phyloP scores from a whole-genome alignment of 2,797 vertebrate genomes.

The Pseudocheirus occidentalis region DNA sequence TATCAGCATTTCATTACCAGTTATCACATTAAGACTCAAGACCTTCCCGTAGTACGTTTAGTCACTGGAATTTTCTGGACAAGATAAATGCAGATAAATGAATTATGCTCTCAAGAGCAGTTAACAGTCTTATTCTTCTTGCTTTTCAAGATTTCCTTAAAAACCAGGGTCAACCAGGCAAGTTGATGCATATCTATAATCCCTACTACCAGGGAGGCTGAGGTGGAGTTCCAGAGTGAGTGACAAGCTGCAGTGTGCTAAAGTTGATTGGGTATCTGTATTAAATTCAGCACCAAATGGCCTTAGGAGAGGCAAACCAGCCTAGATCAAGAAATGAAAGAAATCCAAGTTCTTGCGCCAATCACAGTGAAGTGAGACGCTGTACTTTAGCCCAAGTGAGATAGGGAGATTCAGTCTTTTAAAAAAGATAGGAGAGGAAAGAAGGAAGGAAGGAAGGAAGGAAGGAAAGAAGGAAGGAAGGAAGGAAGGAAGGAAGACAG shows the following conservation, averaged over 20 bases:
- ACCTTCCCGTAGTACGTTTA: not conserved
- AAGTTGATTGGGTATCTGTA: not conserved
- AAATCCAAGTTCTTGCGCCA: not conserved
- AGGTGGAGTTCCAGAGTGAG: not conserved
- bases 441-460: not conserved
- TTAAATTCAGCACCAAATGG: not conserved
- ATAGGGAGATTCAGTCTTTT: not conserved
- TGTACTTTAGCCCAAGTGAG: not conserved
- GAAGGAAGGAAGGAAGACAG: too few species aligned
- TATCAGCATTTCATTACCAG: not conserved
- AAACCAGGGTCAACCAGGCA: slow-evolving; percentile 20
- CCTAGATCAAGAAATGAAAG: not conserved
- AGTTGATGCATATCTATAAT: slow-evolving; percentile 71
- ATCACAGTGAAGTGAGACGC: not conserved
- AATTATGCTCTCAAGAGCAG: not conserved
- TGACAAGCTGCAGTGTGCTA: not conserved
- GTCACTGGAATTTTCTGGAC: not conserved
- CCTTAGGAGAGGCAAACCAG: not conserved
- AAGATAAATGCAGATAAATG: not conserved
- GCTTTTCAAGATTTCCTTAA: not conserved
- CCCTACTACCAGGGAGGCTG: not conserved
- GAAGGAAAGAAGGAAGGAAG: too few species aligned
- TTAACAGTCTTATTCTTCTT: not conserved
- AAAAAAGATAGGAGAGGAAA: too few species aligned
- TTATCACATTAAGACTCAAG: not conserved